Evolutionary conservation across 2,113 vertebrate species (phyloP).

Genomic region (Chlorodrepanis virens): DNA sequence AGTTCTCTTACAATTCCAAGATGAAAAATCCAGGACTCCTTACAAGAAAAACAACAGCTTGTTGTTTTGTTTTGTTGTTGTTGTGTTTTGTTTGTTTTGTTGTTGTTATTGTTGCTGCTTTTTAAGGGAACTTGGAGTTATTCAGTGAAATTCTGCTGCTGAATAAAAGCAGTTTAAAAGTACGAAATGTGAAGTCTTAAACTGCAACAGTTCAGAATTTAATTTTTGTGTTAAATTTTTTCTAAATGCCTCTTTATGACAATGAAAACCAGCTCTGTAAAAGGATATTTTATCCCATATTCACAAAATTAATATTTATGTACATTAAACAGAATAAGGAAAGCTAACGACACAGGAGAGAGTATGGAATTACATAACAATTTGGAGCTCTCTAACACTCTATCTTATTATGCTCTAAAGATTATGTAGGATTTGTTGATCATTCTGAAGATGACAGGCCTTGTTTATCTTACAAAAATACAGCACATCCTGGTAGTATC

Average conservation of each 20-base stretch:
- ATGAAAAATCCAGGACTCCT: not conserved
- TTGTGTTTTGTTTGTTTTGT: too few relatives aligned
- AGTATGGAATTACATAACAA: not conserved
- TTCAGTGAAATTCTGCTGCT: not conserved
- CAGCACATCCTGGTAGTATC: not conserved
- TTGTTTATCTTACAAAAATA: not conserved
- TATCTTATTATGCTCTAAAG: not conserved
- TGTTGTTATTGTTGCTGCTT: not conserved
- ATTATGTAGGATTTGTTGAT: not conserved
- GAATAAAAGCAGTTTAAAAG: not conserved
- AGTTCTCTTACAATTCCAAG: not conserved
- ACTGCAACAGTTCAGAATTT: not conserved
- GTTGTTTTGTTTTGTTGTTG: not conserved
- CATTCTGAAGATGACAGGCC: not conserved
- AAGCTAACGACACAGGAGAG: not conserved
- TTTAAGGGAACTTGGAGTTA: not conserved
- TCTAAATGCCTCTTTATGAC: not conserved
- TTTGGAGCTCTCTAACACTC: not conserved
- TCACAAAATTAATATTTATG: not conserved
- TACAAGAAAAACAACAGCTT: not conserved
- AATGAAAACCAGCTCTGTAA: not conserved
- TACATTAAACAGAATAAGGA: not conserved
- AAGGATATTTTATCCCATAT: not conserved
- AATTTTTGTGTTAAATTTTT: not conserved
- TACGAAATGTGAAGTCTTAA: not conserved